Conservation (phyloP, 2,113 vertebrate species). For the Okapia johnstoni region DNA sequence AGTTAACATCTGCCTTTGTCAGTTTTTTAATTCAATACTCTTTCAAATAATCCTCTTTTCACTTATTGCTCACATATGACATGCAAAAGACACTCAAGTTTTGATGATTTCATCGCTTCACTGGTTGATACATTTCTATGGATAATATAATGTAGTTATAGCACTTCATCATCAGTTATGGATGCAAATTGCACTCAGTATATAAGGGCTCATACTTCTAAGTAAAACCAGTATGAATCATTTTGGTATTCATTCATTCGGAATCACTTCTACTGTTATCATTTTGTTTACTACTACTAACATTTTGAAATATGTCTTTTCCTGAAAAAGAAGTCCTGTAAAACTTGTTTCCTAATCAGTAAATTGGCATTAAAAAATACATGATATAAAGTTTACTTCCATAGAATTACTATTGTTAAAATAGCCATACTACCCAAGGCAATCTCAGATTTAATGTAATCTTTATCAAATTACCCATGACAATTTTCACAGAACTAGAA, state of each 20-base stretch:
- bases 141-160: not conserved
- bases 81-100: not conserved
- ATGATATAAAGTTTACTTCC: not conserved
- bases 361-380: not conserved
- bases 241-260: not conserved
- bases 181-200: not conserved
- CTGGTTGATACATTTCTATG: not conserved
- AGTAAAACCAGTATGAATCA: not conserved
- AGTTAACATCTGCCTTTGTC: not conserved
- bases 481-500: not conserved
- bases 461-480: not conserved
- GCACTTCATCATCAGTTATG: not conserved
- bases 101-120: not conserved
- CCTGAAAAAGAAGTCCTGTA: not conserved
- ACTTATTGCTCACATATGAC: not conserved
- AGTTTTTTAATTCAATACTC: not conserved
- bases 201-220: not conserved
- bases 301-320: constrained; percentile 6
- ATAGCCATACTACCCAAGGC: not conserved
- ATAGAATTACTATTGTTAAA: not conserved
- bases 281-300: not conserved
- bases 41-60: constrained; percentile 2
- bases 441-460: not conserved
- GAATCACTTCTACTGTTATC: not conserved
- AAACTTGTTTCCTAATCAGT: not conserved